phyloP scores from a whole-genome alignment of 2,113 vertebrate genomes.

The Cricetomys ansorgei region DNA sequence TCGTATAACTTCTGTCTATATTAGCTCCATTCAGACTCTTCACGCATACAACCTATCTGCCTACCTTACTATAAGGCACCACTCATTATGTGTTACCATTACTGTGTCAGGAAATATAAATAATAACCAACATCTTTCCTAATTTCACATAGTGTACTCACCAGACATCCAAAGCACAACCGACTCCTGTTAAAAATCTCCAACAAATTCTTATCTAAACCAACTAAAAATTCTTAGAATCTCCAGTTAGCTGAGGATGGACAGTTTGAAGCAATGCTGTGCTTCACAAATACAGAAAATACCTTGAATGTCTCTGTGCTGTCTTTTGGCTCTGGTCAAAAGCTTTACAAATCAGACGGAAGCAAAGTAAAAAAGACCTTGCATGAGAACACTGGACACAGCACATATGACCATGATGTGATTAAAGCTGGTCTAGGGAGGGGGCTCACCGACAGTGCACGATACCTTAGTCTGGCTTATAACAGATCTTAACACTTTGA shows the following conservation, averaged over 20 bases:
- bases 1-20: not conserved
- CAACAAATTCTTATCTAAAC: not conserved
- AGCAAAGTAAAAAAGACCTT: not conserved
- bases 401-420: accelerated
- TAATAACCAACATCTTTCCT: not conserved
- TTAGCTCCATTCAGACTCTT: not conserved
- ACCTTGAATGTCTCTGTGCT: not conserved
- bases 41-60: not conserved
- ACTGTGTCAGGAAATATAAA: not conserved
- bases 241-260: not conserved
- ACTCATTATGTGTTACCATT: not conserved
- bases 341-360: not conserved
- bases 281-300: not conserved
- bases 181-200: not conserved
- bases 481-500: not conserved
- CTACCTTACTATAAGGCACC: not conserved
- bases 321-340: not conserved
- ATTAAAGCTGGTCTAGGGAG: not conserved
- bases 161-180: not conserved
- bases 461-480: not conserved
- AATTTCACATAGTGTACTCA: not conserved
- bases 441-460: not conserved
- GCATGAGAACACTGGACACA: accelerated
- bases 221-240: not conserved
- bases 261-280: not conserved